Conservation (phyloP, 2,888 invertebrate species). For the Plagodis dolabraria region DNA sequence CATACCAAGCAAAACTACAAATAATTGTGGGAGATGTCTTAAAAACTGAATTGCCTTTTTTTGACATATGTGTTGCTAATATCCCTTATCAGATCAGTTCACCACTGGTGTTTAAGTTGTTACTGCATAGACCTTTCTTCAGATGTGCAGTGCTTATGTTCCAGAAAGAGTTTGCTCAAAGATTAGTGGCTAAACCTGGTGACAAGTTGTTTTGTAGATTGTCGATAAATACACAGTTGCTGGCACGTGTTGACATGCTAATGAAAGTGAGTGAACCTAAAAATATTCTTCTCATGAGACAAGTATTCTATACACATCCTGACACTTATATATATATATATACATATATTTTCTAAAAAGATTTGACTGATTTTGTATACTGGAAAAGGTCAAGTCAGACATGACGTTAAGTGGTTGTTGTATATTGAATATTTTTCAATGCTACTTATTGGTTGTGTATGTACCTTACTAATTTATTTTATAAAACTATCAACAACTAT, state of each 20-base stretch:
- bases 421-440: no score
- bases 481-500: no score
- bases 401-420: no score
- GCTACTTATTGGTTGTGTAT: no score
- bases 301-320: no score
- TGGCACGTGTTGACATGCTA: conserved; percentile 97
- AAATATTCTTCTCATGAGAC: no score
- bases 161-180: conserved; percentile 98
- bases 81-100: conserved; percentile 99
- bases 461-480: no score
- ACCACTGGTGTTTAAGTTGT: conserved; percentile 96
- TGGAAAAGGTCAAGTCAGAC: not conserved
- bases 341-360: no score
- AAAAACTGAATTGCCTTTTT: conserved; percentile 97
- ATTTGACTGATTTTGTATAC: no score
- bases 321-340: no score
- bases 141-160: conserved; percentile 99
- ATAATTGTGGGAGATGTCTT: conserved; percentile 97
- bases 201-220: conserved; percentile 98
- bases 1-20: conserved; percentile 94
- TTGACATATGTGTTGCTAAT: conserved; percentile 99
- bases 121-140: conserved; percentile 93
- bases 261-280: conserved; percentile 90
- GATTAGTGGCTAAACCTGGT: conserved; percentile 98
- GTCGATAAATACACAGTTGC: conserved; percentile 97